Evolutionary conservation across 2,888 invertebrate genomes (phyloP).

Genomic region (Aphodius granarius): DNA sequence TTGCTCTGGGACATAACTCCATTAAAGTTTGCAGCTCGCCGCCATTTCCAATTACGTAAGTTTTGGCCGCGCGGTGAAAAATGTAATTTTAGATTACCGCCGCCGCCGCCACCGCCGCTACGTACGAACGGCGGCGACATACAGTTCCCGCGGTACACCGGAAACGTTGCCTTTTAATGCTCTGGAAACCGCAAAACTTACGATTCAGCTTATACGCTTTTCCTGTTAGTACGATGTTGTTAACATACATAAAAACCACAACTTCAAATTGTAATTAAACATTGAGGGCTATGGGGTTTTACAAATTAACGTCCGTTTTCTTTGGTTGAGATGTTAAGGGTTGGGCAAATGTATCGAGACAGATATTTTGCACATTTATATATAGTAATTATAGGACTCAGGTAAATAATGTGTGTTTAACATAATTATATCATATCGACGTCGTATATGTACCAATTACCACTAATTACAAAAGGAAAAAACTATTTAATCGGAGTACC

Average conservation of each 20-base stretch:
- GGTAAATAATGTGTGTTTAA: no score
- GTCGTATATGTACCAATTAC: not conserved
- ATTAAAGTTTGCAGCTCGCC: conserved; percentile 6
- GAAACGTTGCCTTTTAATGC: not conserved
- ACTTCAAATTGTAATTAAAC: no score
- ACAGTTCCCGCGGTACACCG: not conserved
- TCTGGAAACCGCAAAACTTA: not conserved
- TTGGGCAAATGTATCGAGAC: no score
- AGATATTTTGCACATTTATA: no score
- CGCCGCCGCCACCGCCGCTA: no score
- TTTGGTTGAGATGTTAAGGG: no score
- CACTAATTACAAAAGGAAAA: no score
- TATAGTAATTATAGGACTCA: no score
- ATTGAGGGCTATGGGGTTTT: no score
- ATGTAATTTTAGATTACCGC: conserved; percentile 5
- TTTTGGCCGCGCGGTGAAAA: not conserved
- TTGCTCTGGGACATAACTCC: conserved; percentile 9
- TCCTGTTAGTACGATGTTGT: not conserved
- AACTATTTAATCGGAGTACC: not conserved
- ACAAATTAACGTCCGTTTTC: no score
- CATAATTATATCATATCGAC: no score
- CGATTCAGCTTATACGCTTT: not conserved
- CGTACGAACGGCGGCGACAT: no score
- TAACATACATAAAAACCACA: not conserved
- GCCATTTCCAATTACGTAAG: conserved; percentile 9